phyloP scores from a whole-genome alignment of 2,797 vertebrate species.

The Paramormyrops hopkinsi region DNA sequence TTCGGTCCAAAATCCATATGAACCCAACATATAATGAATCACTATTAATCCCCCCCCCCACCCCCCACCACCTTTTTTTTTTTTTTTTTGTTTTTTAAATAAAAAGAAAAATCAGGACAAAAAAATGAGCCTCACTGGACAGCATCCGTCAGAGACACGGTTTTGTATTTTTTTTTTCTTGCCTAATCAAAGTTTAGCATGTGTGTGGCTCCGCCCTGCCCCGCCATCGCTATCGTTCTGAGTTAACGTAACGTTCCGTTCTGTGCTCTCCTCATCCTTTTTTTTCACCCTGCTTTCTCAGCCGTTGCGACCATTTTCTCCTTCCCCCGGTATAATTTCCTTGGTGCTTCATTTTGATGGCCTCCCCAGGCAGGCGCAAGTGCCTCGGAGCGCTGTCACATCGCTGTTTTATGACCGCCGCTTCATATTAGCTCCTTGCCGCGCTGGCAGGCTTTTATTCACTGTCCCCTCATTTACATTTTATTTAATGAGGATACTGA shows the following conservation, averaged over 20 bases:
- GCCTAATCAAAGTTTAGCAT: neutral
- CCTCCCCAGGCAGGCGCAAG: conserved; percentile 35
- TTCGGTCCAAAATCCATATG: neutral
- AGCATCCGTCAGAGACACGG: neutral
- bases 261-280: conserved; percentile 31
- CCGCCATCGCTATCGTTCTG: conserved; percentile 40
- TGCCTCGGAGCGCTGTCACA: conserved; percentile 42
- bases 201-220: conserved; percentile 19
- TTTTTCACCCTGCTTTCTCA: conserved; percentile 10
- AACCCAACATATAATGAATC: neutral
- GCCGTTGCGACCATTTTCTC: conserved; percentile 33
- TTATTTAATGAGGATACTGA: conserved; percentile 52
- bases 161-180: neutral
- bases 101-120: neutral
- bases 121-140: neutral
- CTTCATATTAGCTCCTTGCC: conserved; percentile 44
- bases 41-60: neutral
- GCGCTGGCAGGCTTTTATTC: conserved; percentile 41
- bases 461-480: conserved; percentile 43
- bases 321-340: conserved; percentile 38
- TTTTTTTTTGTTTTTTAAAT: neutral
- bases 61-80: too few species aligned
- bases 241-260: conserved; percentile 37
- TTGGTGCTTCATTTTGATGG: conserved; percentile 44
- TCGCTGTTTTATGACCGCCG: conserved; percentile 42